Evolutionary conservation across 1,140 invertebrate species (phyloP).

Genomic region (Pararge aegeria): DNA sequence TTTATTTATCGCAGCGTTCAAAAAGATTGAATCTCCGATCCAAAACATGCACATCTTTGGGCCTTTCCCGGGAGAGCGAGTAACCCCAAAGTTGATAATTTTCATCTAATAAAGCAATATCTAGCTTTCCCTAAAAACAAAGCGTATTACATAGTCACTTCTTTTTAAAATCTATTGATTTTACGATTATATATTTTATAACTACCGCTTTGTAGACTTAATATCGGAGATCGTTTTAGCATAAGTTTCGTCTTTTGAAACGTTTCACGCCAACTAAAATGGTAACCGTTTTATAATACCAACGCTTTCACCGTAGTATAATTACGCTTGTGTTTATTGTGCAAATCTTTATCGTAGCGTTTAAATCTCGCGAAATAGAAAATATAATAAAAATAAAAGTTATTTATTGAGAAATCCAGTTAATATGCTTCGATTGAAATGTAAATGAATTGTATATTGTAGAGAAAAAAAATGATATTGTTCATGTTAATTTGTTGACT

Average conservation of each 20-base stretch:
- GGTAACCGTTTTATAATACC: slow-evolving; percentile 40
- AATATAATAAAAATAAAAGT: slow-evolving; percentile 26
- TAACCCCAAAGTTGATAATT: not conserved
- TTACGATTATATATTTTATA: slow-evolving; percentile 22
- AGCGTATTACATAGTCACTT: slow-evolving; percentile 28
- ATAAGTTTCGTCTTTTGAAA: slow-evolving; percentile 40
- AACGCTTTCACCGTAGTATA: slow-evolving; percentile 53
- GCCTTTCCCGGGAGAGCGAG: not conserved
- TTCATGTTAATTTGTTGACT: slow-evolving; percentile 70
- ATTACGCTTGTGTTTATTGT: slow-evolving; percentile 59
- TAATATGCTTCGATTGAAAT: slow-evolving; percentile 65
- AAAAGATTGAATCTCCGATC: not conserved
- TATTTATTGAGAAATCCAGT: slow-evolving; percentile 52
- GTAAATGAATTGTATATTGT: slow-evolving; percentile 74
- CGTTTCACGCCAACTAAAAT: slow-evolving; percentile 47
- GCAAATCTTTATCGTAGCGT: slow-evolving; percentile 50
- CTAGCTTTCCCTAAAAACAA: slow-evolving; percentile 16
- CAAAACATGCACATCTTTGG: not conserved
- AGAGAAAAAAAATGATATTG: slow-evolving; percentile 64
- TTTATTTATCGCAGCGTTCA: no score
- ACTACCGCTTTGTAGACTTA: slow-evolving; percentile 23
- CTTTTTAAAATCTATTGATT: slow-evolving; percentile 29
- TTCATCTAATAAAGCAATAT: slow-evolving; percentile 31
- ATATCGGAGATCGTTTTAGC: slow-evolving; percentile 24
- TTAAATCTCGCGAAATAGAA: slow-evolving; percentile 47